Evolutionary conservation across 1,140 invertebrate species (phyloP).

Genomic region (Antheraea pernyi): DNA sequence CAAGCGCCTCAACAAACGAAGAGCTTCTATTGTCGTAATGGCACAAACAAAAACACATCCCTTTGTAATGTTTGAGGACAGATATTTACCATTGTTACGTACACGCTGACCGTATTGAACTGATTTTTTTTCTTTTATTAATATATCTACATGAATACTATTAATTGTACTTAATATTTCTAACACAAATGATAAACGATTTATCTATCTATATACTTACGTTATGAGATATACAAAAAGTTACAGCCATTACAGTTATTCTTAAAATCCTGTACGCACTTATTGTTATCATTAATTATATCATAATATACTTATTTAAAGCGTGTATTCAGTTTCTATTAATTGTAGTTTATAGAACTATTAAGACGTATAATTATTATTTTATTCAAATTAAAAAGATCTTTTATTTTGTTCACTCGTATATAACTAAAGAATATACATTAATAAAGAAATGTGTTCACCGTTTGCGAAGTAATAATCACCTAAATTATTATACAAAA

Average conservation of each 20-base stretch:
- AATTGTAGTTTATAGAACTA: too few species aligned
- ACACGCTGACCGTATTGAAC: slow-evolving; percentile 47
- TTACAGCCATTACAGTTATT: too few species aligned
- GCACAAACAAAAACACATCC: slow-evolving; percentile 50
- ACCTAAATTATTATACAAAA: not conserved
- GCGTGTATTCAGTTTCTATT: too few species aligned
- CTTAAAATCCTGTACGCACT: too few species aligned
- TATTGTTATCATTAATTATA: too few species aligned
- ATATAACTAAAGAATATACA: not conserved
- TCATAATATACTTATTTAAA: too few species aligned
- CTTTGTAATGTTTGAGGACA: slow-evolving; percentile 36
- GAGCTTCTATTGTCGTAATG: slow-evolving; percentile 48
- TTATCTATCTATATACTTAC: too few species aligned
- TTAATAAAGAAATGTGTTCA: not conserved
- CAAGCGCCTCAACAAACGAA: slow-evolving; percentile 49
- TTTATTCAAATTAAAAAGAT: too few species aligned
- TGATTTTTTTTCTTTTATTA: slow-evolving; percentile 20
- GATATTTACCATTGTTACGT: slow-evolving; percentile 43
- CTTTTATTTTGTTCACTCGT: too few species aligned
- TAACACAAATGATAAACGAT: not conserved
- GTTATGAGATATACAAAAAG: too few species aligned
- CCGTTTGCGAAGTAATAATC: slow-evolving; percentile 1
- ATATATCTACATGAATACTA: too few species aligned
- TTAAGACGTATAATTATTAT: too few species aligned
- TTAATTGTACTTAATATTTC: not conserved